Evolutionary conservation across 1,140 invertebrate species (phyloP), one percentile per base, ranked within the genome.

Genomic region (Zaprionus camerounensis): DNA sequence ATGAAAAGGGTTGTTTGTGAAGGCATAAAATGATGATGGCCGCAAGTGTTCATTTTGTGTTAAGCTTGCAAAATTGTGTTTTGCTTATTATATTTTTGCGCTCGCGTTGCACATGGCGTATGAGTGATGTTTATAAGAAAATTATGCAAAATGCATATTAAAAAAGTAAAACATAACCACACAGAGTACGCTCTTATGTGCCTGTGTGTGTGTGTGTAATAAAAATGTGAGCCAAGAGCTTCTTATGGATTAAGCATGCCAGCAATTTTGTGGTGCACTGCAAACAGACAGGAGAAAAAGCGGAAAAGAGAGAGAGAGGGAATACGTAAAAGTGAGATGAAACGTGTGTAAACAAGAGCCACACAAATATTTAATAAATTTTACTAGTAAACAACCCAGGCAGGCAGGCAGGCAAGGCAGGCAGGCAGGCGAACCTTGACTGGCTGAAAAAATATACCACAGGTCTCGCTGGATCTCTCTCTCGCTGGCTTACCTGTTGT

Each of bases 321-420:
- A 71, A 71, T 70, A 7, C 15, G 41, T 17, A 7, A 44, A 46
- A 46, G n/a, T 6, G 41, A 46, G 41, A 65, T 20, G 26, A 59
- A 46, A 31, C 57, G 34, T 36, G 63, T 70, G 71, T 66, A 68
- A 68, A 65, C 65, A 78, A 73, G 61, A 63, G 67, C 70, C 76
- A 75, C 70, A 81, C 74, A 90, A 90, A 90, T 82, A 85, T 88
- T 88, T 88, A 85, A 88, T 88, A 88, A 88, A 88, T 90, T 88
- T 88, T 64, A 79, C 75, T 81, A 81, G 84, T 75, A 83, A 88
- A 87, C 87, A 87, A 87, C n/a, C 41, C 41, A 17, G n/a, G 82
- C 46, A 44, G 55, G 36, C 41, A 17, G 20, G 46, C 20, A 49
- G 44, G 5, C 6, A 28, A 36, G 34, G 38, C 13, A 13, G 17